These are phyloP conservation scores for Boloria euphrosyne DNA, from an alignment of 2,888 invertebrate genomes.

Conservation along the genomic window DNA sequence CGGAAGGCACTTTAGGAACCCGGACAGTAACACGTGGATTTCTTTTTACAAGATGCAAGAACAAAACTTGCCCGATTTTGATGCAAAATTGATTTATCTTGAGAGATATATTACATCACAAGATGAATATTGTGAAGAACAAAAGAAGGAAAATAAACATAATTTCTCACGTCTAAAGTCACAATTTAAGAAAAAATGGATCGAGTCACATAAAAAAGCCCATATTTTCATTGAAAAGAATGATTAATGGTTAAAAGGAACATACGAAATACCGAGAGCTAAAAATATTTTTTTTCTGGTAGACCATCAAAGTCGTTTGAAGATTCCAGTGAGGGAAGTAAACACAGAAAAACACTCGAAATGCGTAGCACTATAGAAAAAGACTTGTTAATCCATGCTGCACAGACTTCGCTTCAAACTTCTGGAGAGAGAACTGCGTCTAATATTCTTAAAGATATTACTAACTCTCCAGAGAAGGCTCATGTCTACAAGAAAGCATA, in stretches of 20 bases:
- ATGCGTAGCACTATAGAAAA: conserved; percentile 19
- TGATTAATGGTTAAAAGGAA: conserved; percentile 31
- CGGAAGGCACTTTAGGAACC: too few species aligned
- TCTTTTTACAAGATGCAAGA: too few species aligned
- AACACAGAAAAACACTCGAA: conserved; percentile 30
- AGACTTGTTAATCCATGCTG: conserved; percentile 21
- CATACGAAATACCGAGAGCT: conserved; percentile 30
- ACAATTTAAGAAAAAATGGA: conserved; percentile 28
- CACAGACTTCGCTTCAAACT: conserved; percentile 19
- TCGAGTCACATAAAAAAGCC: conserved; percentile 23
- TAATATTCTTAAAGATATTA: conserved; percentile 29
- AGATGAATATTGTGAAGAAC: conserved; percentile 22
- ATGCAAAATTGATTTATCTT: conserved; percentile 34
- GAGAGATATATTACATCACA: conserved; percentile 21
- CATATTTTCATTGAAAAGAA: conserved; percentile 31
- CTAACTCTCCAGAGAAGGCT: conserved; percentile 20
- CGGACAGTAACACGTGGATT: too few species aligned
- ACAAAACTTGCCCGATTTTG: conserved; percentile 35
- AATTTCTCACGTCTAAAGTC: conserved; percentile 31
- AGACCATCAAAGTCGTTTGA: conserved; percentile 23
- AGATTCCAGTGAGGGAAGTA: conserved; percentile 27
- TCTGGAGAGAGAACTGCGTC: conserved; percentile 16
- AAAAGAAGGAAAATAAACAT: conserved; percentile 23
- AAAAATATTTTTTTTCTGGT: conserved; percentile 20
- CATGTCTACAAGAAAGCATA: conserved; percentile 21